Evolutionary conservation across 2,113 vertebrate genomes (phyloP), one percentile per base, ranked within the genome.

Genomic region (Takifugu flavidus): DNA sequence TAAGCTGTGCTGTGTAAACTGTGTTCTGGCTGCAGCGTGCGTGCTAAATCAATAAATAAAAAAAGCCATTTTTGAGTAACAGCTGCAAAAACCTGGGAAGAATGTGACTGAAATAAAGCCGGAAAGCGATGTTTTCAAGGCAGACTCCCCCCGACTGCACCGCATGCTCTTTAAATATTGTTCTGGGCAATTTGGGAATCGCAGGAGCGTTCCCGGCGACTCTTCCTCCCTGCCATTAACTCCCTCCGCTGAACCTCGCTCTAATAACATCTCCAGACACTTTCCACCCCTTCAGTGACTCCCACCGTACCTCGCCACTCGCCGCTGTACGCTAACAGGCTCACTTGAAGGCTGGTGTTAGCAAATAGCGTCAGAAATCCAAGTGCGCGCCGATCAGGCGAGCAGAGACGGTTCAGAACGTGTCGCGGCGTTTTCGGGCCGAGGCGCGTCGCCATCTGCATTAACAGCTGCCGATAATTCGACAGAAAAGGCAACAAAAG

Each of bases 391-490:
- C 50, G 58, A 55, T 26, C 55, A 47, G 50, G n/a, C 58, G 45
- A 6, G 8, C n/a, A 34, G 56, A 55, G 55, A 10, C 34, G 7
- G 34, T 39, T 39, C 11, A 1, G 52, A 70, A 53, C 8, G 44
- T 62, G 52, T 52, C 7, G 20, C 20, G 20, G 55, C 31, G 34
- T 10, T 27, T 25, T 60, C 71, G 39, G 34, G 56, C 60, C 28
- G 54, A 85, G 84, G 80, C 75, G 79, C 55, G 64, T 72, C 59
- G 31, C 49, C 72, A 73, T 82, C 71, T 81, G 78, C 61, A 79
- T 27, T 42, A 72, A 80, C 86, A 87, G 85, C 84, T 85, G 85
- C 65, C 62, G 77, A 70, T 29, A 14, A 66, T 71, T 53, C 53
- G 39, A 66, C 63, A 64, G 62, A 72, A 71, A 78, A 58, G 49